Percentiles rank a stretch among this genome's conserved stretches.
Conservation (phyloP, 2,888 invertebrate genomes). For the Oeneis ivallda region DNA sequence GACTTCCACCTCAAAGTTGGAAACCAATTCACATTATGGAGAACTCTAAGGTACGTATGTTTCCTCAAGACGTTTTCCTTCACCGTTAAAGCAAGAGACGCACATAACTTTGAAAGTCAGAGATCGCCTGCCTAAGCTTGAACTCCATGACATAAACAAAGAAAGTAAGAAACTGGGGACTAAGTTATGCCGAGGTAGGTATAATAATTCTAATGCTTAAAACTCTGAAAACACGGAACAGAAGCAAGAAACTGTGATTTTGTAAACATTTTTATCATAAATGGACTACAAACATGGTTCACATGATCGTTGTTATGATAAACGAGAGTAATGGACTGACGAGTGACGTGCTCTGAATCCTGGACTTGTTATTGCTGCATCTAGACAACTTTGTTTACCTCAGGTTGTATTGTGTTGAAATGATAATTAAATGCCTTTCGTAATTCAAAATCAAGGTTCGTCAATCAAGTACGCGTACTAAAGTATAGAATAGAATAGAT, state of each 20-base stretch:
- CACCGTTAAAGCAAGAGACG: too few species aligned
- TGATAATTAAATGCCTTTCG: constrained; percentile 1
- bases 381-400: constrained; percentile 12
- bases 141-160: too few species aligned
- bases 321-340: constrained; percentile 20
- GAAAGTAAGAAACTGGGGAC: too few species aligned
- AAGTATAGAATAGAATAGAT: too few species aligned
- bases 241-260: background rate
- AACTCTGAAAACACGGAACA: background rate
- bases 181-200: background rate
- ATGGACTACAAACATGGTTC: constrained; percentile 15
- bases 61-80: too few species aligned
- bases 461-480: too few species aligned
- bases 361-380: constrained; percentile 8
- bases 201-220: background rate
- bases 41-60: too few species aligned
- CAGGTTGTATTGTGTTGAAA: background rate
- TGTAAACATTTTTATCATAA: constrained; percentile 20
- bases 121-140: too few species aligned
- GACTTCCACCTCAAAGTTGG: too few species aligned
- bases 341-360: constrained; percentile 23
- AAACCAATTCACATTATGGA: too few species aligned
- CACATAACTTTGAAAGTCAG: too few species aligned
- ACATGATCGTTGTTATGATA: constrained; percentile 19
- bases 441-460: background rate